phyloP scores from a whole-genome alignment of 2,888 invertebrate genomes.

The Drosophila subquinaria region DNA sequence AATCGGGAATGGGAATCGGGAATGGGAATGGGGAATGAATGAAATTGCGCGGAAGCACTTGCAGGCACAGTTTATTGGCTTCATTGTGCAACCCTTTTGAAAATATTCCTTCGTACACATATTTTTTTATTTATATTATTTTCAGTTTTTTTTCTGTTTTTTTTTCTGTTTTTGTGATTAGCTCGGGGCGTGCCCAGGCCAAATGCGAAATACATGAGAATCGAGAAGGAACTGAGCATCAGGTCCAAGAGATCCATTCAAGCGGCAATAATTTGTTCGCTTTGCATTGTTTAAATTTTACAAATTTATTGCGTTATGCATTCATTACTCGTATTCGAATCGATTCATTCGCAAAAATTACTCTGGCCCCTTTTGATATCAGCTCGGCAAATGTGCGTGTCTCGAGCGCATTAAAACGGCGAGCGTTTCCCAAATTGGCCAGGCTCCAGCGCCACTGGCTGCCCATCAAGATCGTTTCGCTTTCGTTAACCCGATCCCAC shows the following conservation, averaged over 20 bases:
- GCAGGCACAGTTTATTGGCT: slow-evolving; percentile 78
- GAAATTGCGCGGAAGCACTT: slow-evolving; percentile 81
- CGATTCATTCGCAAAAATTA: slow-evolving; percentile 47
- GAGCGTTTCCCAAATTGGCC: slow-evolving; percentile 66
- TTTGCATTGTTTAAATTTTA: slow-evolving; percentile 75
- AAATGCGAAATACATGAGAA: slow-evolving; percentile 30
- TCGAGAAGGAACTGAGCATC: slow-evolving; percentile 1
- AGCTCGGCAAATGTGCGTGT: slow-evolving; percentile 58
- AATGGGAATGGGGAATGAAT: slow-evolving; percentile 34
- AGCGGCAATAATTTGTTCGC: slow-evolving; percentile 74
- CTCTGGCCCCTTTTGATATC: slow-evolving; percentile 22
- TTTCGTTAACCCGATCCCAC: slow-evolving; percentile 51
- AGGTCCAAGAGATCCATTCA: slow-evolving; percentile 55
- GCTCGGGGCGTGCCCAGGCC: slow-evolving; percentile 53
- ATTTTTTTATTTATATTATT: slow-evolving; percentile 24
- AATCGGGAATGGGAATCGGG: not conserved
- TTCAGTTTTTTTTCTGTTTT: slow-evolving; percentile 22
- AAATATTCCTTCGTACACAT: slow-evolving; percentile 26
- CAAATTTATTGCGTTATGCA: slow-evolving; percentile 71
- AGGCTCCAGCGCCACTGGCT: slow-evolving; percentile 54
- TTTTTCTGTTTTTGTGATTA: slow-evolving; percentile 40
- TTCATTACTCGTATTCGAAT: slow-evolving; percentile 45
- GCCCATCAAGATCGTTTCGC: slow-evolving; percentile 66
- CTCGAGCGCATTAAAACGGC: slow-evolving; percentile 65
- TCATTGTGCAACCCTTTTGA: slow-evolving; percentile 74